These are phyloP conservation scores for Drosophila mauritiana DNA, from an alignment of 1,140 invertebrate genomes.

Conservation along the genomic window DNA sequence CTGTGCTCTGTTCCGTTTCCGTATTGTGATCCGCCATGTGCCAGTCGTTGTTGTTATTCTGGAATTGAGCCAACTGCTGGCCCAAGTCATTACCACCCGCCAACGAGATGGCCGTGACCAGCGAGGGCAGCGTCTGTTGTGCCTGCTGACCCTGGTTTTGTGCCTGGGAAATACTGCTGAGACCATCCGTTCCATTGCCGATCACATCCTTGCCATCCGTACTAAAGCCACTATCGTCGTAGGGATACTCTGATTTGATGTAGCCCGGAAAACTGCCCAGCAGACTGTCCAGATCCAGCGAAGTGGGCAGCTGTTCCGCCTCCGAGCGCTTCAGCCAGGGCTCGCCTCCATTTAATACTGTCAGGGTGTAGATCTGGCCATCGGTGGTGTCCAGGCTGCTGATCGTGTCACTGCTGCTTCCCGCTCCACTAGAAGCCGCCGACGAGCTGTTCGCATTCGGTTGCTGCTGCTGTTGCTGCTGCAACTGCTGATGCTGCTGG, in stretches of 20 bases:
- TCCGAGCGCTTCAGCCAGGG: slow-evolving; percentile 86
- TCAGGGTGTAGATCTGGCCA: slow-evolving; percentile 88
- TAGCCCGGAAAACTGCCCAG: slow-evolving; percentile 86
- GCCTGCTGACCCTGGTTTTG: slow-evolving; percentile 32
- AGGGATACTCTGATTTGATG: slow-evolving; percentile 88
- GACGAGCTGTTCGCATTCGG: slow-evolving; percentile 67
- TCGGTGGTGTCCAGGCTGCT: slow-evolving; percentile 83
- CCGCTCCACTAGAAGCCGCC: slow-evolving; percentile 56
- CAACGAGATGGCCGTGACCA: slow-evolving; percentile 84
- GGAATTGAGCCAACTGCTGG: slow-evolving; percentile 85
- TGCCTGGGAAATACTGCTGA: slow-evolving; percentile 60
- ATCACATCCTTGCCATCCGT: slow-evolving; percentile 87
- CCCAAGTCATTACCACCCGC: slow-evolving; percentile 84
- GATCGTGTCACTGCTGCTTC: slow-evolving; percentile 69
- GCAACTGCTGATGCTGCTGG: slow-evolving; percentile 56
- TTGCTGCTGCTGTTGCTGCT: slow-evolving; percentile 60
- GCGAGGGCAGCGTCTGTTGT: slow-evolving; percentile 79
- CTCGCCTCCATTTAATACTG: slow-evolving; percentile 87
- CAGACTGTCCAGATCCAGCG: slow-evolving; percentile 88
- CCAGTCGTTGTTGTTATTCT: slow-evolving; percentile 93
- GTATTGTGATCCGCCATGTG: slow-evolving; percentile 90
- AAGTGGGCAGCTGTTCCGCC: slow-evolving; percentile 85
- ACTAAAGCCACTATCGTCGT: slow-evolving; percentile 89
- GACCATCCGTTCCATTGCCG: slow-evolving; percentile 47
- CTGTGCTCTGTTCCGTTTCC: slow-evolving; percentile 87